Conservation (phyloP, 2,888 invertebrate species). For the Tetragonula carbonaria region DNA sequence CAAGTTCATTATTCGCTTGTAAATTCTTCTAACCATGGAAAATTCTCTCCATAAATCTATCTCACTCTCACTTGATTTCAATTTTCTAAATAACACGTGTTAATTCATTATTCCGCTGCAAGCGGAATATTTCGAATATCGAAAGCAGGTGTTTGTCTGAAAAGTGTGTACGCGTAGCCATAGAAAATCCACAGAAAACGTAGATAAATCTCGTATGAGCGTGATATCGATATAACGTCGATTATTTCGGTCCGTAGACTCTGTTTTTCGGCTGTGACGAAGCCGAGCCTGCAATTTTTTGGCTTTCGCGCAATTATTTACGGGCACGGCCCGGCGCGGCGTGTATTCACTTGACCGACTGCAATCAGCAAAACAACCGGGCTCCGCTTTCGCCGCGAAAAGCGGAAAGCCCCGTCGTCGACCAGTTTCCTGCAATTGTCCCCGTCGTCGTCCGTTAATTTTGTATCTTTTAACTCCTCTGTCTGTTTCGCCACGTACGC, state of each 20-base stretch:
- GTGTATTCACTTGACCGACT: slow-evolving; percentile 44
- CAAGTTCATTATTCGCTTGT: no score
- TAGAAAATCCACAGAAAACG: neutral
- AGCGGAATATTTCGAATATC: no score
- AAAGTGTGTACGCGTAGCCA: neutral
- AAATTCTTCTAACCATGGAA: no score
- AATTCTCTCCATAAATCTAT: no score
- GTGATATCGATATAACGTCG: slow-evolving; percentile 23
- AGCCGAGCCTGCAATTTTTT: slow-evolving; percentile 51
- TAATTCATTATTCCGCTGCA: no score
- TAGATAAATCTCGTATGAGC: neutral
- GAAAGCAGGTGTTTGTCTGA: neutral
- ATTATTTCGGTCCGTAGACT: slow-evolving; percentile 35
- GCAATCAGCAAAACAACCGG: slow-evolving; percentile 50
- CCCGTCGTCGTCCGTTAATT: slow-evolving; percentile 32
- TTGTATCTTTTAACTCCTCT: slow-evolving; percentile 30
- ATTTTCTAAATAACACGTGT: no score
- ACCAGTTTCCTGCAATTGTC: slow-evolving; percentile 10
- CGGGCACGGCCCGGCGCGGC: slow-evolving; percentile 15
- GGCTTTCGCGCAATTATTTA: slow-evolving; percentile 54
- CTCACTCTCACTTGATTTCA: no score
- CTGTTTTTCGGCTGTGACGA: slow-evolving; percentile 31
- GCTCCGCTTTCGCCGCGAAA: slow-evolving; percentile 3
- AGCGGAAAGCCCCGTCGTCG: slow-evolving; percentile 15
- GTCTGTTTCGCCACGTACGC: neutral